Conservation (phyloP, 2,113 vertebrate genomes). For the Mirounga angustirostris region DNA sequence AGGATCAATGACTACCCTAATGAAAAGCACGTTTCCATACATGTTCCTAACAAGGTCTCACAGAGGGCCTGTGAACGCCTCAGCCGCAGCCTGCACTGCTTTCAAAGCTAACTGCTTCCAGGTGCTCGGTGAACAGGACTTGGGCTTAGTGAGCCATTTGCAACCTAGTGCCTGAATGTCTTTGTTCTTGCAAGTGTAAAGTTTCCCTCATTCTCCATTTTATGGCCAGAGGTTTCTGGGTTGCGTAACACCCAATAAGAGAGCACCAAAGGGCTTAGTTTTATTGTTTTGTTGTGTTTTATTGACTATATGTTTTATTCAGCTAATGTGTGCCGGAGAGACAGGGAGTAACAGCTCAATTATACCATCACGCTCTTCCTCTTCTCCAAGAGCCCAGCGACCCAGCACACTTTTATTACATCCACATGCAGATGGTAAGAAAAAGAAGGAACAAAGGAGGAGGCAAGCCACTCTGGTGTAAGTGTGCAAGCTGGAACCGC, state of each 20-base stretch:
- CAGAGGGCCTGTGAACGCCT: conserved; percentile 78
- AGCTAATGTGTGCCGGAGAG: conserved; percentile 83
- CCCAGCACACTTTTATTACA: conserved; percentile 78
- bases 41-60: conserved; percentile 80
- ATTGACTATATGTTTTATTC: conserved; percentile 87
- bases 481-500: conserved; percentile 37
- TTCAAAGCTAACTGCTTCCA: conserved; percentile 90
- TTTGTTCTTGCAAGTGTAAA: conserved; percentile 88
- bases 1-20: conserved; percentile 82
- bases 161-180: conserved; percentile 76
- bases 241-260: conserved; percentile 85
- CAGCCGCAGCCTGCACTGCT: conserved; percentile 79
- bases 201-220: conserved; percentile 84
- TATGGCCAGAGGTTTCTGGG: conserved; percentile 85
- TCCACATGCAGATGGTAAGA: conserved; percentile 82
- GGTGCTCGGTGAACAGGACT: conserved; percentile 84
- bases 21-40: conserved; percentile 83
- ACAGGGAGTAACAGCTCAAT: conserved; percentile 84
- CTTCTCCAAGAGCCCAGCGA: conserved; percentile 57
- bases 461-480: not conserved
- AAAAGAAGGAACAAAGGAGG: conserved; percentile 55
- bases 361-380: conserved; percentile 75
- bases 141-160: conserved; percentile 60
- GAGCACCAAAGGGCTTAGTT: conserved; percentile 85
- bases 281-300: conserved; percentile 88